Base-by-base conservation (phyloP, 2,888 invertebrate species). In the Notocelia uddmanniana region DNA sequence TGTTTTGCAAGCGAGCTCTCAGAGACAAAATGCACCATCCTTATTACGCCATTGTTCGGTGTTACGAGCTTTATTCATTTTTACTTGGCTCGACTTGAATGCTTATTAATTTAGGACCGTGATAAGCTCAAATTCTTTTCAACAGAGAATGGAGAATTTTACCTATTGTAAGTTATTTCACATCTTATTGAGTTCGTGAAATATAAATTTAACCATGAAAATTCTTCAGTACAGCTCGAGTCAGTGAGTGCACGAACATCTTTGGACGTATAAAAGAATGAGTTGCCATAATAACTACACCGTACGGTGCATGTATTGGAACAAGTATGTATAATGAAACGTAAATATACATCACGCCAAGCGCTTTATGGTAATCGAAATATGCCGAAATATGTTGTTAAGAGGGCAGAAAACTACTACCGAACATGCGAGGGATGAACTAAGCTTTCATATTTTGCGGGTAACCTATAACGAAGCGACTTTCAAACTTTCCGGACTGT, bases 31-130 rank as follows among this genome's bases (percentile, higher is more conserved):
- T 93, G 93, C 93, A 93, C 91, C 91, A 87, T 92, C 90, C 91
- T 93, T 92, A 92, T 93, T 92, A 93, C 88, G 86, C 90, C 81
- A 92, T 93, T 93, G 93, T 93, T 92, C 93, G 86, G 89, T 90
- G 89, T 92, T 92, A 93, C 91, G 90, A 89, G 92, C 89, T 87
- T 92, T 92, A 93, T 92, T 93, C 93, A 93, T 93, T 93, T 92
- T 93, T 93, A 93, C 93, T 93, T 93, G 93, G 93, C 93, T 93
- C 92, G 90, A 87, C 92, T 90, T 93, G 93, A 93, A 93, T 93
- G 89, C 93, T 93, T 93, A 93, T 93, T 93, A 93, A 93, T 93
- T 93, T 93, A 93, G 89, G 93, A 85, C 92, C 87, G 86, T 92
- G 92, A 93, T 92, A 93, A 92, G 93, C 93, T 90, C 79, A 91